Percentiles rank a stretch among this genome's conserved stretches.
Conservation (phyloP, 2,113 vertebrate species). For the Elanus axillaris region DNA sequence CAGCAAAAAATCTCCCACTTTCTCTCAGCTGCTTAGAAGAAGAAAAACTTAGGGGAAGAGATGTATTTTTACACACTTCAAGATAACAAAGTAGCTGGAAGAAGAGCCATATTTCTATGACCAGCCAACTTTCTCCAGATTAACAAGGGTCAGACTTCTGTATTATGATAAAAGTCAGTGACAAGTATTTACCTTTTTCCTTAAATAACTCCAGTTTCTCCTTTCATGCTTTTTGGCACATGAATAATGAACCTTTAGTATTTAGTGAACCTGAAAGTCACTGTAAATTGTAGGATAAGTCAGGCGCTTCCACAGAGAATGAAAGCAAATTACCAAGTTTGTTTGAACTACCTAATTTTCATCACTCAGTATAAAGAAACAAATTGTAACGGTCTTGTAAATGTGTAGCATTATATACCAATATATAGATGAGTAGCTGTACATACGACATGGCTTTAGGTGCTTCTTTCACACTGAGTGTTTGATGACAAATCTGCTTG, state of each 20-base stretch:
- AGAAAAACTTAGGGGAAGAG: not conserved
- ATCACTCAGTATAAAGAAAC: not conserved
- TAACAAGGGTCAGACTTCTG: not conserved
- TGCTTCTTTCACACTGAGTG: not conserved
- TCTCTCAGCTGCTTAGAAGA: not conserved
- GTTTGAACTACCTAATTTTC: not conserved
- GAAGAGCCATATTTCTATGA: not conserved
- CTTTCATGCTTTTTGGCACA: not conserved
- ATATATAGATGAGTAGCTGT: not conserved
- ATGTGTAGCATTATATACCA: not conserved
- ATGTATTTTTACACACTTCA: not conserved
- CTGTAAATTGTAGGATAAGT: not conserved
- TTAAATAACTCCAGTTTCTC: not conserved
- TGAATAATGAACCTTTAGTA: not conserved
- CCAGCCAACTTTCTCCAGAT: not conserved
- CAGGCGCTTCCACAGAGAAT: not conserved
- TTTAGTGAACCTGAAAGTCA: not conserved
- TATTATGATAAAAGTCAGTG: not conserved
- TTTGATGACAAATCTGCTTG: not conserved
- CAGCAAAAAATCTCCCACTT: not conserved
- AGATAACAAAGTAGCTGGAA: not conserved
- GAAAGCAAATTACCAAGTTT: not conserved
- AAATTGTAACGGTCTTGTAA: not conserved
- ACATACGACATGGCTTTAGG: fast-evolving
- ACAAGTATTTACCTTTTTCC: not conserved